Base-by-base conservation (phyloP, 2,888 invertebrate genomes). In the Eurytoma adleriae region DNA sequence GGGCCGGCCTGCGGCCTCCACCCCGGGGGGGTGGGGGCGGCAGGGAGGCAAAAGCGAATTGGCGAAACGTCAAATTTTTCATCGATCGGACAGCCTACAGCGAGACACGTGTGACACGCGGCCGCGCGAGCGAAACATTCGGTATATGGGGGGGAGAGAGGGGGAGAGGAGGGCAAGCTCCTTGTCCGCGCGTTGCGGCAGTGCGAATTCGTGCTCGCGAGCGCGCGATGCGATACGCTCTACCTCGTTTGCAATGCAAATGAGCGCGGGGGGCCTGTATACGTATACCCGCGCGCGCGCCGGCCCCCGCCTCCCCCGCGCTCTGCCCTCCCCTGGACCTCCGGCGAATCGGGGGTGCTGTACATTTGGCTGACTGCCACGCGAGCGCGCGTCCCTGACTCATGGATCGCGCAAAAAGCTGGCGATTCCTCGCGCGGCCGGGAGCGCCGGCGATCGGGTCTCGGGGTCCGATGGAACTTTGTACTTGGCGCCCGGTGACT, bases 171-270 rank as follows among this genome's bases (percentile, higher is more conserved):
- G n/a, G 10, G 24, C 16, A 24, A 40, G 40, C 40, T 40, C 40
- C 40, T 40, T 40, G 40, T 40, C 4, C 40, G 30, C 61, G 62
- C 30, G 27, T 30, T 56, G 66, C 66, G 73, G 24, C 50, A 27
- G 48, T 54, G 59, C 50, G 67, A 50, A 59, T 67, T 57, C n/a
- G 62, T 30, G 79, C 76, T 69, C 74, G 67, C 54, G 81, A 82
- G 83, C 81, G 85, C 88, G 24, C 24, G 88, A 86, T 88, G 86
- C 86, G 89, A 87, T 86, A 40, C 40, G 30, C 64, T 64, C 40
- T 62, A 10, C 86, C 73, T 87, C 86, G 87, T 89, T 90, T 89
- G 89, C 89, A 89, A 86, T 90, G 90, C 90, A 90, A 90, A 90
- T 89, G 18, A 18, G 20, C 48, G 40, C 27, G 50, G 12, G 30